Evolutionary conservation across 2,113 vertebrate species (phyloP), one percentile per base, ranked within the genome.

Genomic region (Paraplagusia blochii): DNA sequence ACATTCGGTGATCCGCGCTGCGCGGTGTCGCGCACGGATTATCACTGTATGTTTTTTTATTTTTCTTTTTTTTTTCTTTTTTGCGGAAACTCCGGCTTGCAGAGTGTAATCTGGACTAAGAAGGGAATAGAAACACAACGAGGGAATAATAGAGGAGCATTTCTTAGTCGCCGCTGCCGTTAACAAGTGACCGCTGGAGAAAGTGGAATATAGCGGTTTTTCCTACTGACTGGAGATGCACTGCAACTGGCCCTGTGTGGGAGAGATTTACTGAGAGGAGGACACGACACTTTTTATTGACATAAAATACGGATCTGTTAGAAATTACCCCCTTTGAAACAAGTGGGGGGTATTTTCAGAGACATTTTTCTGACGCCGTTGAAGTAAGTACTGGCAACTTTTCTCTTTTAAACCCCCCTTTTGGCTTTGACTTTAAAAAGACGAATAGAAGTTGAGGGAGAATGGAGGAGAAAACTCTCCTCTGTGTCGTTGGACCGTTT

Each of bases 341-440:
- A 45, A 58, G 53, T 3, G 36, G 62, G 75, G 77, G 80, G 80
- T 44, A 33, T 11, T 44, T 44, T 34, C 8, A 12, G 5, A 35
- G 40, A 40, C 53, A 15, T 19, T 56, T 75, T 56, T 57, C 52
- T 62, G 57, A 44, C 57, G 17, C 13, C 12, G 55, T 29, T n/a
- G 13, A 79, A 84, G 87, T 86, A 84, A 89, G 83, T 85, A 42
- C 47, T n/a, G n/a, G 47, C 42, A 69, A 61, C 64, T 79, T 68
- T 39, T 57, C 44, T 7, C 15, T 52, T 47, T 16, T 53, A 9
- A 29, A 38, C 40, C n/a, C 36, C 17, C 56, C n/a, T n/a, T n/a
- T n/a, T n/a, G 22, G 2, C 11, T 45, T 14, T 40, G 8, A 1
- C 11, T 48, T 44, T 7, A 19, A 9, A 36, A 8, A 1, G 8